These are phyloP conservation scores for Tichodroma muraria DNA, from an alignment of 2,113 vertebrate species.

Conservation along the genomic window DNA sequence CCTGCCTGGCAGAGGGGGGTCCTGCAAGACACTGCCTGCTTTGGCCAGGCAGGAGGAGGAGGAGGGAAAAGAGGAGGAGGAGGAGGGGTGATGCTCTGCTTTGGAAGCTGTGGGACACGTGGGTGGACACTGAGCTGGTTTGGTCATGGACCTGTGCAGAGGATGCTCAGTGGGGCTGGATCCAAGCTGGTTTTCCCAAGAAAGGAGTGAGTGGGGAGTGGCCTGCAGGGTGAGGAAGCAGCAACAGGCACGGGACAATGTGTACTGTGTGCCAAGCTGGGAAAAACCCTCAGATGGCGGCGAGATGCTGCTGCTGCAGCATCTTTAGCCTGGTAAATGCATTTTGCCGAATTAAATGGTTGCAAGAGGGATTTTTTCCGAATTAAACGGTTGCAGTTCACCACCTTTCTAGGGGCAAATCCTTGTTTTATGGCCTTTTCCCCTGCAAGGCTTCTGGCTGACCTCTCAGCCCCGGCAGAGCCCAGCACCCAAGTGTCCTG, in stretches of 20 bases:
- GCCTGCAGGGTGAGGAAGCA: neutral
- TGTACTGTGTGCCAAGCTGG: neutral
- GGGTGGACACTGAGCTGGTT: neutral
- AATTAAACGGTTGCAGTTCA: neutral
- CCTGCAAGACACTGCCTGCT: neutral
- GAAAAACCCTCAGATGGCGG: neutral
- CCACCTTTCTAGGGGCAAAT: neutral
- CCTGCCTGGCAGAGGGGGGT: neutral
- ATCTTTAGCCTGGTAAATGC: neutral
- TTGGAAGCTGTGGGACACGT: neutral
- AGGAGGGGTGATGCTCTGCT: neutral
- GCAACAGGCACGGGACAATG: no score
- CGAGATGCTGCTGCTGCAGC: fast-evolving
- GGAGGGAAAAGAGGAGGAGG: neutral
- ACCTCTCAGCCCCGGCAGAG: neutral
- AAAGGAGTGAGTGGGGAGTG: fast-evolving
- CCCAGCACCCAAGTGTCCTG: fast-evolving
- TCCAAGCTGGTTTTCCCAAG: neutral
- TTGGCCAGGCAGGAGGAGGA: neutral
- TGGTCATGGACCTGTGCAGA: neutral
- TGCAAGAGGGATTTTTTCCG: neutral
- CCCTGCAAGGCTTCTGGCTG: neutral
- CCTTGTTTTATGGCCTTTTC: neutral
- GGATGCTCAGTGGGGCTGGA: neutral
- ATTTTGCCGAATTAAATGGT: neutral